Conservation (phyloP, 1,140 invertebrate species). For the Pristionchus pacificus region DNA sequence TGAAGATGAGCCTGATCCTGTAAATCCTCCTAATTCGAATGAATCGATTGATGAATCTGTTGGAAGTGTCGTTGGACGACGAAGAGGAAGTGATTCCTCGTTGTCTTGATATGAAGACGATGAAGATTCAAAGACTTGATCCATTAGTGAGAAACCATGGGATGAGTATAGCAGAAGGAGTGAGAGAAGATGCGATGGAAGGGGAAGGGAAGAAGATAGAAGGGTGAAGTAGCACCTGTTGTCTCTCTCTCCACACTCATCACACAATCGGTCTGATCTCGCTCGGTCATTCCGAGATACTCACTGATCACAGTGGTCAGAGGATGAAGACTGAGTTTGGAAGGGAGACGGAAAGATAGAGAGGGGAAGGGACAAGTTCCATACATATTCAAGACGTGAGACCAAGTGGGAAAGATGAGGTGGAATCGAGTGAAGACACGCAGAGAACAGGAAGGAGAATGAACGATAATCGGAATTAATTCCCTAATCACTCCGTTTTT, state of each 20-base stretch:
- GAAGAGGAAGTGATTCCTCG: neutral
- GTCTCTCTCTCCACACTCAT: too few relatives aligned
- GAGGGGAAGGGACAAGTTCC: constrained; percentile 3
- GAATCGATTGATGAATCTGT: constrained; percentile 8
- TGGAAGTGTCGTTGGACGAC: neutral
- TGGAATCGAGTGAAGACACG: neutral
- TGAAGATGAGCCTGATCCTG: neutral
- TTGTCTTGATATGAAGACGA: too few relatives aligned
- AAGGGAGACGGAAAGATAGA: neutral
- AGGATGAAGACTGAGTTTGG: neutral
- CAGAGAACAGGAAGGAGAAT: neutral
- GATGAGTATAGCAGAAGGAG: too few relatives aligned
- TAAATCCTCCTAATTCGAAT: neutral
- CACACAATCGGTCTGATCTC: too few relatives aligned
- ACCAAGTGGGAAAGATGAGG: neutral
- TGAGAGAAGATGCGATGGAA: too few relatives aligned
- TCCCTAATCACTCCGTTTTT: constrained; percentile 9
- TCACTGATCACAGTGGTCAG: constrained; percentile 4
- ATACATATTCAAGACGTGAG: neutral
- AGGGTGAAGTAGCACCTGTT: too few relatives aligned
- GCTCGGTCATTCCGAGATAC: constrained; percentile 8
- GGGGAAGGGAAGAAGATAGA: too few relatives aligned
- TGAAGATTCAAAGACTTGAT: too few relatives aligned
- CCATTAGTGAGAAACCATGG: too few relatives aligned
- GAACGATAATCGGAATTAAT: neutral